Evolutionary conservation across 2,797 vertebrate species (phyloP), one percentile per base, ranked within the genome.

Genomic region (Melanotaenia boesemani): DNA sequence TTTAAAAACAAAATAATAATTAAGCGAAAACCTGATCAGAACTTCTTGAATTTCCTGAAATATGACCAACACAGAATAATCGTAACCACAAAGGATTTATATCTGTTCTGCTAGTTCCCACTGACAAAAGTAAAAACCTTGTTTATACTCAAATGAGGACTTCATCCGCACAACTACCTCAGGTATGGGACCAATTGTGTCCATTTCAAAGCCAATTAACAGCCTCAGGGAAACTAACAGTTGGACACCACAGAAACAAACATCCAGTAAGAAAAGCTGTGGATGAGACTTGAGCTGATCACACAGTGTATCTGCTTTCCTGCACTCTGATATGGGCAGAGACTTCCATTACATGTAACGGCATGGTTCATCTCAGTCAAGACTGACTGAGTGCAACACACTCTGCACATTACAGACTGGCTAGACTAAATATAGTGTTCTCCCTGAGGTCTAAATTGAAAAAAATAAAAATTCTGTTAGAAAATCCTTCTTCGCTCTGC

Each of bases 191-290:
- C 86, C 85, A 92, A 89, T 83, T 88, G 89, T 92, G 93, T 94
- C 88, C 89, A 91, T 94, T 90, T 92, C 83, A 86, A 88, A 90
- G 89, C 79, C 79, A 89, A 92, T 93, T 89, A 91, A 86, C 85
- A 81, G 82, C 82, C 83, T 67, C 11, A 5, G 83, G 88, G 83
- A 91, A 90, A 89, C 67, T 85, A 84, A 91, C 79, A 84, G 86
- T 83, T 72, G 86, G 85, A 88, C 79, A 79, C 78, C 78, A 65
- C 73, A 80, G 72, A 87, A 81, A 66, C 81, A 80, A 86, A 88
- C 72, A 84, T 81, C 76, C 82, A 80, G 72, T 78, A 87, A 82
- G 72, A 72, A 63, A 77, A 85, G 80, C 76, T 59, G 72, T 66
- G 72, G 70, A 72, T 61, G 63, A 80, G 75, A 56, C 80, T 82